Evolutionary conservation across 1,140 invertebrate species (phyloP), one percentile per base, ranked within the genome.

Genomic region (Eupristina koningsbergeri): DNA sequence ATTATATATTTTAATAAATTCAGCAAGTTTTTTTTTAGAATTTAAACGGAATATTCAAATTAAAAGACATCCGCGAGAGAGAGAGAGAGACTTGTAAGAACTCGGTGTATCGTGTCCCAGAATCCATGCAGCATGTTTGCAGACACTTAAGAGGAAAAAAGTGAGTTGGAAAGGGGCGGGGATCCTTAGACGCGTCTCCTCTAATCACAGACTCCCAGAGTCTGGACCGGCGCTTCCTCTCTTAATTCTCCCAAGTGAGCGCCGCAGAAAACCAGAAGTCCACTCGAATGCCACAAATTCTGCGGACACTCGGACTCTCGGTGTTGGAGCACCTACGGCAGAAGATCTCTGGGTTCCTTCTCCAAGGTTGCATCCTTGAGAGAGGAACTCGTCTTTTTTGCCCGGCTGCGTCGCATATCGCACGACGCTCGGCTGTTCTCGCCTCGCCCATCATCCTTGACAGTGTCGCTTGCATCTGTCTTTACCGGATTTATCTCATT

Each of bases 201-300:
- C 36, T 41, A 71, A 71, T 71, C 36, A 71, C 67, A 41, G 67
- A 71, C 1, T n/a, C n/a, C n/a, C n/a, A 36, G 36, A 41, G 67
- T n/a, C n/a, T n/a, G 67, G 39, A 71, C 9, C 15, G 26, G 8
- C 67, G 67, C 67, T 71, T 71, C 67, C 67, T 71, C 67, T 71
- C 39, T 71, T n/a, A 41, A 71, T 36, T 71, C 67, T 71, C 39
- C 41, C 13, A 41, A 71, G 67, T 71, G 22, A 41, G 36, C 67
- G 39, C 13, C 39, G 41, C 41, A 71, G 64, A 67, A 67, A 36
- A 67, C 5, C 29, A 67, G 31, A 41, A 36, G 36, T 5, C 36
- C 67, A 39, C 67, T 71, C 22, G 19, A 71, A 22, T 22, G 39
- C 22, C 8, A 5, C 34, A 67, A 36, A 67, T 67, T 11, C 31